Base-by-base conservation (phyloP, 2,113 vertebrate genomes). In the Gopherus flavomarginatus region DNA sequence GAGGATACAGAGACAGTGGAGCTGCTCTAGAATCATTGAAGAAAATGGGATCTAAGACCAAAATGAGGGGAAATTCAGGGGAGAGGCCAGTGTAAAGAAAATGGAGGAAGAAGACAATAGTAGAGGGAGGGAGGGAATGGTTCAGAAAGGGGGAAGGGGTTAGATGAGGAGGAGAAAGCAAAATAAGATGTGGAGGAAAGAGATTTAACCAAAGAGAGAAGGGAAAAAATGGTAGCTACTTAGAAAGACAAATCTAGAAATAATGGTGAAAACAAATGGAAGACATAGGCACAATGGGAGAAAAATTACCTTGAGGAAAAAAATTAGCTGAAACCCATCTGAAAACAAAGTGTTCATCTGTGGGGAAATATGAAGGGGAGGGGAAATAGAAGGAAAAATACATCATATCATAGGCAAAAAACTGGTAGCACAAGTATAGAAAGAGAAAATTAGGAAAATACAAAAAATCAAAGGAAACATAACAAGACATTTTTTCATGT, bases 1-100 rank as follows among this genome's bases (percentile, higher is more conserved):
- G 22, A 87, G 19, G 87, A 83, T 10, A 7, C 57, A 88, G 4
- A 19, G 16, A 38, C 19, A 38, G 19, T 5, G 10, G 69, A 75
- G 88, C 87, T 88, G 8, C 11, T 81, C 44, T 91, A 91, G 92
- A 77, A 96, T 83, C 75, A 50, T 17, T 75, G 59, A 95, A 94
- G 19, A 47, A 56, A 94, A 5, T 0, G 0, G 22, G 10, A 75
- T 17, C 87, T 93, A 93, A 91, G 52, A 5, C 5, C 24, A 82
- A 90, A 94, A 94, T 0, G 1, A 83, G 1, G 54, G 87, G 31
- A 81, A 92, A 85, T n/a, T 13, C 57, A 78, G n/a, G 53, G 24
- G 13, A 81, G 6, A 90, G 53, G 2, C 49, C 35, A 83, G 77
- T 4, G 29, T 86, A 88, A 54, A 38, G 11, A 77, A 77, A 44